These are phyloP conservation scores for Ophraella communa DNA, from an alignment of 2,888 invertebrate genomes.

Conservation along the genomic window DNA sequence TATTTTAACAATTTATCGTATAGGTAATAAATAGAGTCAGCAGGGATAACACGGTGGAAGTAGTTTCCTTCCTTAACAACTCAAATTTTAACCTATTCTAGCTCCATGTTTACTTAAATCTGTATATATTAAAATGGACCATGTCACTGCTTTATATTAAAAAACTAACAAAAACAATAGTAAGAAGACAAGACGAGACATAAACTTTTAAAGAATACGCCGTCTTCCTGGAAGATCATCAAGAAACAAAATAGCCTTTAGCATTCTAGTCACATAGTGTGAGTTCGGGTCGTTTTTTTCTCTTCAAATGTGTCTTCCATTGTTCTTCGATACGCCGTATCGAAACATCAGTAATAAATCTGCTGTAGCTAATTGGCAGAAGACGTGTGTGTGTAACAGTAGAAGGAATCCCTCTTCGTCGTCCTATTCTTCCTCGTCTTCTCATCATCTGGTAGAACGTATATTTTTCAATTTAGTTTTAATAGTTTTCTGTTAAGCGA, in stretches of 20 bases:
- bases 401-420: conserved; percentile 26
- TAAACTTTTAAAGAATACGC: conserved; percentile 4
- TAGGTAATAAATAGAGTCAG: too few species aligned
- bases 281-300: conserved; percentile 26
- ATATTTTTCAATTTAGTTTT: neutral
- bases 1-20: too few species aligned
- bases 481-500: neutral
- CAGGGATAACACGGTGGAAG: too few species aligned
- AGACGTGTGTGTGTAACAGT: conserved; percentile 32
- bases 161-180: neutral
- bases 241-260: conserved; percentile 30
- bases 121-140: too few species aligned
- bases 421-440: conserved; percentile 40
- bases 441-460: conserved; percentile 10
- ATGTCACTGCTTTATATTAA: neutral
- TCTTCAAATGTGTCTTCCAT: conserved; percentile 42
- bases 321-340: conserved; percentile 55
- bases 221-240: conserved; percentile 30
- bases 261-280: conserved; percentile 34
- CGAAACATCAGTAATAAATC: conserved; percentile 55
- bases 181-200: neutral
- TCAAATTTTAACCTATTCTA: too few species aligned
- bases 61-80: too few species aligned
- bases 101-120: too few species aligned
- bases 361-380: conserved; percentile 51